Conservation (phyloP, 2,797 vertebrate species). For the Artibeus jamaicensis region DNA sequence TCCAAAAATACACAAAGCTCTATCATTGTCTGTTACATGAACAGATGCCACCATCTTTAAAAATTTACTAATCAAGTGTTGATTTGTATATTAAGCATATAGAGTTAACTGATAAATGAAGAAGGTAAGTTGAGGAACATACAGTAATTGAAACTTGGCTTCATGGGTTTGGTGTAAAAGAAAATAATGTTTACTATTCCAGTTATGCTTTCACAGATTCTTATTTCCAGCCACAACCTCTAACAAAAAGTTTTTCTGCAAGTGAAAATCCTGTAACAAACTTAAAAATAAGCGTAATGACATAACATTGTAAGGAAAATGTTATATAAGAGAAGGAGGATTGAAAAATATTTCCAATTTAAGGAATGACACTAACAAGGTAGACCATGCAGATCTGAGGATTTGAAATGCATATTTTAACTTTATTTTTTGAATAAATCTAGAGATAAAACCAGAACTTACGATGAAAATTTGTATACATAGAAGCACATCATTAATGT, state of each 20-base stretch:
- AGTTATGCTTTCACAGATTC: not conserved
- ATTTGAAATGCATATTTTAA: not conserved
- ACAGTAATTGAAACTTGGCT: not conserved
- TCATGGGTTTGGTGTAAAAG: not conserved
- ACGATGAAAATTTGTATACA: not conserved
- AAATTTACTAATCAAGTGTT: not conserved
- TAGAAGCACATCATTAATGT: conserved; percentile 20
- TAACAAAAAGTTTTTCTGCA: not conserved
- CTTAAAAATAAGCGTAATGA: not conserved
- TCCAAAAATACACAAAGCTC: not conserved
- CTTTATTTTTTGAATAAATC: conserved; percentile 35
- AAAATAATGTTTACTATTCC: not conserved
- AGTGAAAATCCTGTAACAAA: not conserved
- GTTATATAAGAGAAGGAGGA: not conserved
- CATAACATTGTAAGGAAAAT: not conserved
- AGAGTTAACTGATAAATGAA: not conserved
- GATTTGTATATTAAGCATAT: not conserved
- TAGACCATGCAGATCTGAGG: not conserved
- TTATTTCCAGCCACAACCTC: not conserved
- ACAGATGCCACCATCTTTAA: not conserved
- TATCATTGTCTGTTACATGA: not conserved
- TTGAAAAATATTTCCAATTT: not conserved
- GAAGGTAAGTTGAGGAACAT: not conserved
- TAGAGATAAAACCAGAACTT: not conserved
- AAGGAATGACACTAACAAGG: not conserved